A percentile compares a stretch with the other conserved stretches of the same genome.
Evolutionary conservation across 1,140 invertebrate genomes (phyloP).

Genomic region (Copidosoma floridanum): DNA sequence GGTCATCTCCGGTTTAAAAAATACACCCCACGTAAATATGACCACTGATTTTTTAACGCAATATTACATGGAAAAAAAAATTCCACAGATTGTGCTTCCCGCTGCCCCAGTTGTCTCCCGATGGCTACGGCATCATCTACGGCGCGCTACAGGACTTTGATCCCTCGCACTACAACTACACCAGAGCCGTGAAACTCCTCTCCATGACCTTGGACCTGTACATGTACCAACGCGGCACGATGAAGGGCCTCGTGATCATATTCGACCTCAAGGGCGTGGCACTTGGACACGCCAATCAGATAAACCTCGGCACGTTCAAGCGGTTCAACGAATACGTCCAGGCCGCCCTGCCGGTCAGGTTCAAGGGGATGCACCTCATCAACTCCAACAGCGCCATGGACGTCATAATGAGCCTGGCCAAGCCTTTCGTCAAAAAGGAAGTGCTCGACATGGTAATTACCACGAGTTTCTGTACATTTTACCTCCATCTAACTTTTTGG

Average conservation of each 20-base stretch:
- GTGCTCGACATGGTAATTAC: constrained; percentile 56
- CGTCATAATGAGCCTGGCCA: constrained; percentile 62
- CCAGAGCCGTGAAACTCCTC: constrained; percentile 7
- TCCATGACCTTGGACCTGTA: constrained; percentile 25
- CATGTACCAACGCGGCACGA: constrained; percentile 19
- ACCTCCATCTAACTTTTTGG: too few relatives aligned
- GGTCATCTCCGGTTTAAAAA: too few relatives aligned
- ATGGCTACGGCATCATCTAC: constrained; percentile 28
- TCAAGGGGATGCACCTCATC: constrained; percentile 65
- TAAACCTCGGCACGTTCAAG: constrained; percentile 18
- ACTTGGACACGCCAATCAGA: constrained; percentile 23
- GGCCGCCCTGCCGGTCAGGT: constrained; percentile 60
- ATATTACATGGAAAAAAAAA: too few relatives aligned
- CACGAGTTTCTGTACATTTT: too few relatives aligned
- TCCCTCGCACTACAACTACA: constrained; percentile 18
- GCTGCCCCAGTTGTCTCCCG: constrained; percentile 17
- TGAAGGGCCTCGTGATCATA: constrained; percentile 22
- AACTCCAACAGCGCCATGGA: constrained; percentile 66
- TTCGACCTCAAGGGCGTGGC: constrained; percentile 10
- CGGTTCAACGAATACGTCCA: constrained; percentile 30
- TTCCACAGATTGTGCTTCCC: neutral
- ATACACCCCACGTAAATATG: too few relatives aligned
- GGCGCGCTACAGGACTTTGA: constrained; percentile 9
- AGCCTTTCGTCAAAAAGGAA: constrained; percentile 67
- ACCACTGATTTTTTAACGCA: too few relatives aligned